Conservation (phyloP, 2,113 vertebrate genomes). For the Cisticola juncidis region DNA sequence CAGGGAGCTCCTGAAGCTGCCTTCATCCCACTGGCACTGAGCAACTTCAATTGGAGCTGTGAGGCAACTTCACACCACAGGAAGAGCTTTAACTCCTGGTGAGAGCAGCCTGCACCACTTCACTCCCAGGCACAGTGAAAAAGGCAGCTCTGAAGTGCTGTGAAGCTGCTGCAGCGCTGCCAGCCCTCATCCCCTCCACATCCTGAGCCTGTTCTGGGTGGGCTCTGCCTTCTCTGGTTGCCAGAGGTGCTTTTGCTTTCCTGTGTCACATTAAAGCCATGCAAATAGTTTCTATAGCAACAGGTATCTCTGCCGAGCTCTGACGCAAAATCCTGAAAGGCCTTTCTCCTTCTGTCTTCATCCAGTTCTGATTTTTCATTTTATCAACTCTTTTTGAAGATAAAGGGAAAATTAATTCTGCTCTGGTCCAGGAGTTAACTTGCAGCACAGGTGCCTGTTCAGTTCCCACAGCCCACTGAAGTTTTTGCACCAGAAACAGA, state of each 20-base stretch:
- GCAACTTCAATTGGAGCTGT: neutral
- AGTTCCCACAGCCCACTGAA: neutral
- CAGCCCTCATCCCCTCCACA: neutral
- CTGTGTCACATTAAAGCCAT: slow-evolving; percentile 54
- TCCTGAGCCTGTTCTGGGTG: neutral
- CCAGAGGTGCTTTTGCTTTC: slow-evolving; percentile 46
- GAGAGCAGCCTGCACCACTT: neutral
- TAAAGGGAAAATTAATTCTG: neutral
- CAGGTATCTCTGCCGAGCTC: slow-evolving; percentile 38
- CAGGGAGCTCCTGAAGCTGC: neutral
- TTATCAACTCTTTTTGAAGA: neutral
- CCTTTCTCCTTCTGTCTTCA: slow-evolving; percentile 26
- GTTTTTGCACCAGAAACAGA: neutral
- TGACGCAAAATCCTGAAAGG: slow-evolving; percentile 54
- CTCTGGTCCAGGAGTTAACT: neutral
- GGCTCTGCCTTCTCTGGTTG: neutral
- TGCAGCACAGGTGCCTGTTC: neutral
- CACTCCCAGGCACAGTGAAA: neutral
- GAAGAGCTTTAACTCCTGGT: neutral
- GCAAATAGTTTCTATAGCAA: slow-evolving; percentile 77
- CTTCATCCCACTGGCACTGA: neutral
- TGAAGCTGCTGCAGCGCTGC: neutral
- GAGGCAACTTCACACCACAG: neutral
- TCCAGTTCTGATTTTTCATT: neutral
- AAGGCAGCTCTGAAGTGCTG: neutral